Evolutionary conservation across 2,797 vertebrate species (phyloP), one percentile per base, ranked within the genome.

Genomic region (Loriculus beryllinus): DNA sequence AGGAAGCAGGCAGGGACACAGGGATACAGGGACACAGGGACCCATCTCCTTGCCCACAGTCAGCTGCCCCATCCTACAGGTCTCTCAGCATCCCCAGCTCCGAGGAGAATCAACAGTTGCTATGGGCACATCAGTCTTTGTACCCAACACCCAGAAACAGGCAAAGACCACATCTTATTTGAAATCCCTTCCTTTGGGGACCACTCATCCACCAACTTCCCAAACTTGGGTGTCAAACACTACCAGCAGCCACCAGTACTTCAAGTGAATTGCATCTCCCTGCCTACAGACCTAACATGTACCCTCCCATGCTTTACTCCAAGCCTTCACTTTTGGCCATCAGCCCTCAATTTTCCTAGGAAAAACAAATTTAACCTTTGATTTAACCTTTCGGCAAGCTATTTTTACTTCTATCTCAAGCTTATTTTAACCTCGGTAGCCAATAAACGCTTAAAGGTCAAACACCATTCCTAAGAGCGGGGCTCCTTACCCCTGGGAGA

Each of bases 371-470:
- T 75, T 96, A 96, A 95, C 95, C 96, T 97, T 95, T 87, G 72
- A 92, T 91, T 87, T 97, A 96, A 96, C 95, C 96, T 97, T 96
- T 92, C 83, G 59, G 64, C 60, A 54, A 92, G 93, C 90, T 94
- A 95, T 94, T 97, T 96, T 95, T 93, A 88, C 87, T 86, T 48
- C 76, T 43, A 78, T 92, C 92, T 90, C 91, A 89, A 90, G 93
- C 93, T 96, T 95, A 95, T 92, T 95, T 95, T 94, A 94, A 96
- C 93, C 94, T 79, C 86, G 51, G 93, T 68, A 91, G 91, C 91
- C 79, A 97, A 95, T 92, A 96, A 96, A 91, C 49, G 91, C 92
- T 96, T 93, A 96, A 96, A 96, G 93, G 94, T 96, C 96, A 96
- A 90, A 92, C 78, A 81, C 85, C 70, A 80, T 92, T 93, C 92